Evolutionary conservation across 1,140 invertebrate species (phyloP).

Genomic region (Streblospio benedicti): DNA sequence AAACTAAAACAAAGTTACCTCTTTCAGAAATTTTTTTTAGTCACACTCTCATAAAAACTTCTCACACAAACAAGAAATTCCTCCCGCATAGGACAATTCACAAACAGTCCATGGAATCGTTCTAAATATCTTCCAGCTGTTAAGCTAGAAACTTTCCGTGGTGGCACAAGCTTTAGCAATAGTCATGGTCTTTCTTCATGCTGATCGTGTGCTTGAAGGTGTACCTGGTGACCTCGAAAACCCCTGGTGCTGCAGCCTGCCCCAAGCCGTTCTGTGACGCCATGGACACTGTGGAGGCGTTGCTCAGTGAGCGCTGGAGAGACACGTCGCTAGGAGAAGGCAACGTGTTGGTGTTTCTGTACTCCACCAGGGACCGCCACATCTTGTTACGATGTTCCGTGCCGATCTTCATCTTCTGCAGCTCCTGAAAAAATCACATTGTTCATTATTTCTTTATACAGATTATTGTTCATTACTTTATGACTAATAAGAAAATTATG

Average conservation of each 20-base stretch:
- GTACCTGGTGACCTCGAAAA: conserved; percentile 39
- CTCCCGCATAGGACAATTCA: too few species aligned
- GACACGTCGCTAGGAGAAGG: conserved; percentile 6
- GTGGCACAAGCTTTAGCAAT: conserved; percentile 2
- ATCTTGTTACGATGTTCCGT: conserved; percentile 37
- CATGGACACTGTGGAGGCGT: conserved; percentile 27
- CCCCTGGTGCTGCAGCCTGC: conserved; percentile 32
- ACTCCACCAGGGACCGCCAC: conserved; percentile 37
- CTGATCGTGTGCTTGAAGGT: conserved; percentile 42
- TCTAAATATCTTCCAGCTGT: too few species aligned
- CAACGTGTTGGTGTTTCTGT: conserved; percentile 12
- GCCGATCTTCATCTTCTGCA: conserved; percentile 40
- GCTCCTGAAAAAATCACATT: conserved; percentile 36
- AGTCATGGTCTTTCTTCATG: conserved; percentile 13
- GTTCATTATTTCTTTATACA: too few species aligned
- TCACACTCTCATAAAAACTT: too few species aligned
- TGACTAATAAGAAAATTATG: too few species aligned
- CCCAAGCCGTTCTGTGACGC: conserved; percentile 18
- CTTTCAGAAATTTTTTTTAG: too few species aligned
- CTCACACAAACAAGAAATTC: too few species aligned
- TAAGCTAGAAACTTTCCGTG: too few species aligned
- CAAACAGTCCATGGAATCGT: too few species aligned
- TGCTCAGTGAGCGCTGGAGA: conserved; percentile 17
- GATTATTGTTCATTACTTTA: too few species aligned
- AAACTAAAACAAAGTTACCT: too few species aligned